Percentiles rank a stretch among this genome's conserved stretches.
Conservation (phyloP, 1,140 invertebrate species). For the Drosophila dunni region DNA sequence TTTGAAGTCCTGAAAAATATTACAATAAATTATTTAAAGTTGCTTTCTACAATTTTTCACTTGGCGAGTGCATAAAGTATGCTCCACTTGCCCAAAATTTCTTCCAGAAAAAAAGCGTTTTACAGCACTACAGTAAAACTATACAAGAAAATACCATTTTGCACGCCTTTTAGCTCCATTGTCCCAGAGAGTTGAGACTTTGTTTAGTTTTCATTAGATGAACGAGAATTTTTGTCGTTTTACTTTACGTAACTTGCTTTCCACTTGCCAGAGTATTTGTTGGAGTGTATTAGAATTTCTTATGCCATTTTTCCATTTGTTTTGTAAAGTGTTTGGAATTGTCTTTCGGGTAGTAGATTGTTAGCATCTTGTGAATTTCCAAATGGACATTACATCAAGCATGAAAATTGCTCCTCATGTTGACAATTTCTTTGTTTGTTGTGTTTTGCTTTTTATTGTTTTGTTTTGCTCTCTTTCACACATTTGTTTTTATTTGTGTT, state of each 20-base stretch:
- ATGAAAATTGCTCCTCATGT: slow-evolving; percentile 65
- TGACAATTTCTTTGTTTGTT: slow-evolving; percentile 43
- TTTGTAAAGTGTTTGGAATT: slow-evolving; percentile 28
- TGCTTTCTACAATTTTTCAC: neutral
- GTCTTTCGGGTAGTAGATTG: slow-evolving; percentile 39
- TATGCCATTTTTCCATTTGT: slow-evolving; percentile 14
- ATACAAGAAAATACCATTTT: slow-evolving; percentile 14
- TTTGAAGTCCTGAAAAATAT: no score
- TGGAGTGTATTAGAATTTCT: slow-evolving; percentile 1
- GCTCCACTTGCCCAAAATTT: neutral
- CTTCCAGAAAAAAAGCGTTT: neutral
- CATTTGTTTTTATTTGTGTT: slow-evolving; percentile 38
- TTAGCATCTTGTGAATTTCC: slow-evolving; percentile 50
- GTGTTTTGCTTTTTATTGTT: slow-evolving; percentile 49
- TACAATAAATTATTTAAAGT: no score
- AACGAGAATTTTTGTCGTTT: no score
- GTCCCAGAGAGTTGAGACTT: slow-evolving; percentile 27
- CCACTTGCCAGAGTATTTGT: slow-evolving; percentile 12
- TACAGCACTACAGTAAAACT: slow-evolving; percentile 18
- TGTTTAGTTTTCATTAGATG: slow-evolving; percentile 51
- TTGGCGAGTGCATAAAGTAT: no score
- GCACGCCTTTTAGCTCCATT: slow-evolving; percentile 15
- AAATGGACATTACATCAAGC: slow-evolving; percentile 63
- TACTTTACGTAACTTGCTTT: slow-evolving; percentile 19
- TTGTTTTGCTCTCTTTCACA: slow-evolving; percentile 47